phyloP scores from a whole-genome alignment of 1,140 invertebrate genomes.

The Aphelinus atriplicis region DNA sequence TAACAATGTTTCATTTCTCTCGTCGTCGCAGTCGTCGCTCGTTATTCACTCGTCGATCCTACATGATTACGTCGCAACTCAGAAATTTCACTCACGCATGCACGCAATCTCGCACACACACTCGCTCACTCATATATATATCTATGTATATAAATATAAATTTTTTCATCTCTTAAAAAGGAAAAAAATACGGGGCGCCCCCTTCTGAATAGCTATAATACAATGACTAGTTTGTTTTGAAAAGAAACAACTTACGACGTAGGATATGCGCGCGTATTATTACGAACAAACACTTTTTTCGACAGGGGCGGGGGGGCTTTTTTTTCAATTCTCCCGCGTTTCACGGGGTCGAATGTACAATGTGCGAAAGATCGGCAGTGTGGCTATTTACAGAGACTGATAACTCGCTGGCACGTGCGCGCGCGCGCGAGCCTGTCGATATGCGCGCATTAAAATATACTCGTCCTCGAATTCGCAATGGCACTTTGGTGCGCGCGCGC shows the following conservation, averaged over 20 bases:
- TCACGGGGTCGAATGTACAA: too few relatives aligned
- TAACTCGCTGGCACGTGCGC: too few relatives aligned
- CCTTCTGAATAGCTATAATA: slow-evolving; percentile 45
- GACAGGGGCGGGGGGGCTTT: too few relatives aligned
- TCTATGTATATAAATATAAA: slow-evolving; percentile 29
- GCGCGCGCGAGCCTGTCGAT: not conserved
- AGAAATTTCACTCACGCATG: slow-evolving; percentile 9
- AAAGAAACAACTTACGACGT: slow-evolving; percentile 52
- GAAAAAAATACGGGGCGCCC: not conserved
- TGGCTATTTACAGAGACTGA: too few relatives aligned
- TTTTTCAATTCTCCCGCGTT: too few relatives aligned
- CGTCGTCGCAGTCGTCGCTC: slow-evolving; percentile 13
- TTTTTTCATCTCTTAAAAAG: slow-evolving; percentile 33
- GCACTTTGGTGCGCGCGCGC: slow-evolving; percentile 49
- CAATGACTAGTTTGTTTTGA: slow-evolving; percentile 58
- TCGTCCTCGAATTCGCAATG: slow-evolving; percentile 19
- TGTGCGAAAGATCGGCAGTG: too few relatives aligned
- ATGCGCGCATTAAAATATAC: slow-evolving; percentile 1
- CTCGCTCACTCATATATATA: too few relatives aligned
- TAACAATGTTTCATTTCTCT: not conserved
- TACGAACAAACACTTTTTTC: too few relatives aligned
- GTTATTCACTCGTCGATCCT: not conserved
- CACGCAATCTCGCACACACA: too few relatives aligned
- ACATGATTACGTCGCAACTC: slow-evolving; percentile 7
- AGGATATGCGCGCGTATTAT: too few relatives aligned